phyloP scores from a whole-genome alignment of 2,797 vertebrate species.

The Triplophysa yarkandensis region DNA sequence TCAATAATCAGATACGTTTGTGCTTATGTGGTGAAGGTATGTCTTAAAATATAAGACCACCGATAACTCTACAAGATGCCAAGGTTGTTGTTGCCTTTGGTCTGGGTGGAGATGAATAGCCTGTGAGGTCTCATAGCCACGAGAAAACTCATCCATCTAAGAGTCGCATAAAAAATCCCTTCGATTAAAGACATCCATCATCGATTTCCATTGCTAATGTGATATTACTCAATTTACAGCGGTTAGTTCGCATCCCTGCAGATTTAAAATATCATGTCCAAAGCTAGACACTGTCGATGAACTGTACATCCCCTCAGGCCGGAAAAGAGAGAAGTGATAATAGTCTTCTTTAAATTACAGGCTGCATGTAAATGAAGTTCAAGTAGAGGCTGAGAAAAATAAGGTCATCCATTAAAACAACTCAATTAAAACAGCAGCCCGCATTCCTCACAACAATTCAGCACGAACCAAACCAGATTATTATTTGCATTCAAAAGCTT shows the following conservation, averaged over 20 bases:
- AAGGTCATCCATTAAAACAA: slow-evolving; percentile 68
- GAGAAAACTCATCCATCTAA: slow-evolving; percentile 50
- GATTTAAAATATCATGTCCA: slow-evolving; percentile 29
- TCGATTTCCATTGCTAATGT: slow-evolving; percentile 11
- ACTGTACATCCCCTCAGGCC: slow-evolving; percentile 62
- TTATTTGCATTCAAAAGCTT: slow-evolving; percentile 47
- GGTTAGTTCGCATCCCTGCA: neutral
- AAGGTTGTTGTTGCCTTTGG: slow-evolving; percentile 61
- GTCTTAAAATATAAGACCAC: slow-evolving; percentile 32
- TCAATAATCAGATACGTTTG: neutral
- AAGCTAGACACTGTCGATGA: slow-evolving; percentile 61
- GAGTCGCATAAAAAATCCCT: too few relatives aligned
- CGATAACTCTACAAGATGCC: slow-evolving; percentile 48
- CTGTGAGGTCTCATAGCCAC: slow-evolving; percentile 59
- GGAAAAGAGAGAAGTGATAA: slow-evolving; percentile 71
- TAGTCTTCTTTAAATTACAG: slow-evolving; percentile 79
- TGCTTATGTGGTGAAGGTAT: slow-evolving; percentile 38
- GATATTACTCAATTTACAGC: slow-evolving; percentile 9
- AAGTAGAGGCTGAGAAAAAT: slow-evolving; percentile 71
- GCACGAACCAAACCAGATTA: slow-evolving; percentile 58
- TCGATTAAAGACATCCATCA: slow-evolving; percentile 7
- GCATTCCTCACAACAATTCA: slow-evolving; percentile 66
- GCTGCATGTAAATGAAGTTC: slow-evolving; percentile 74
- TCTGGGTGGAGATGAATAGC: slow-evolving; percentile 63
- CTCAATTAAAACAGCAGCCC: slow-evolving; percentile 52